phyloP scores from a whole-genome alignment of 2,797 vertebrate genomes.

The Coilia nasus region DNA sequence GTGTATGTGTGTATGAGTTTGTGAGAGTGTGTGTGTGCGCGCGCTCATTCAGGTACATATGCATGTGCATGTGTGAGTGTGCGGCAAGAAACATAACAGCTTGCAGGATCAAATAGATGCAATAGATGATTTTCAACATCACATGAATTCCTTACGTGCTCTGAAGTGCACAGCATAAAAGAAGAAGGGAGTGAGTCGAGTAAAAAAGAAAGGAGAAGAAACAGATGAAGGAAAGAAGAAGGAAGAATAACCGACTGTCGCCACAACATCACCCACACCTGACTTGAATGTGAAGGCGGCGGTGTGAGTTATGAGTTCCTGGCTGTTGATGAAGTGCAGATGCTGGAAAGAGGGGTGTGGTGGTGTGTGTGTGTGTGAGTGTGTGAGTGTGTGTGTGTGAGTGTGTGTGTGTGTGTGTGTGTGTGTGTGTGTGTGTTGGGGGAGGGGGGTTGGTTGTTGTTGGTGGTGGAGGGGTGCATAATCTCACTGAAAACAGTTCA shows the following conservation, averaged over 20 bases:
- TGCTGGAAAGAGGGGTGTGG: slow-evolving; percentile 17
- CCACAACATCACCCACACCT: slow-evolving; percentile 30
- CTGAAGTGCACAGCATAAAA: slow-evolving; percentile 38
- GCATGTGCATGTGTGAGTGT: slow-evolving; percentile 22
- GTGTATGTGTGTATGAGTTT: no score
- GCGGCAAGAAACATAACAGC: slow-evolving; percentile 34
- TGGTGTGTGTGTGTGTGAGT: neutral
- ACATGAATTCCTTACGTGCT: slow-evolving; percentile 40
- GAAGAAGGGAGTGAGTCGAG: slow-evolving; percentile 28
- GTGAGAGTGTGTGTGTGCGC: neutral
- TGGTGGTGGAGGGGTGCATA: slow-evolving; percentile 31
- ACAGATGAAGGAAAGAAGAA: neutral
- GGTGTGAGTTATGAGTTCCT: slow-evolving; percentile 37
- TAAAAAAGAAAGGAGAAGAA: slow-evolving; percentile 3
- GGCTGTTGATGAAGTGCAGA: slow-evolving; percentile 29
- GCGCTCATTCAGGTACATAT: neutral
- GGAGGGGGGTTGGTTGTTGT: no score
- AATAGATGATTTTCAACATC: slow-evolving; percentile 49
- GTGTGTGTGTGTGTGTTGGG: neutral
- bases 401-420: neutral
- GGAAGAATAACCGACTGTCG: slow-evolving; percentile 23
- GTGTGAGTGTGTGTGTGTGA: slow-evolving; percentile 6
- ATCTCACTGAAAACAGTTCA: slow-evolving; percentile 54
- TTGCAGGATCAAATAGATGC: slow-evolving; percentile 49
- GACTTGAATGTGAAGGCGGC: slow-evolving; percentile 41